These are phyloP conservation scores for Lagocephalus sceleratus DNA, from an alignment of 2,797 vertebrate genomes.

Conservation along the genomic window DNA sequence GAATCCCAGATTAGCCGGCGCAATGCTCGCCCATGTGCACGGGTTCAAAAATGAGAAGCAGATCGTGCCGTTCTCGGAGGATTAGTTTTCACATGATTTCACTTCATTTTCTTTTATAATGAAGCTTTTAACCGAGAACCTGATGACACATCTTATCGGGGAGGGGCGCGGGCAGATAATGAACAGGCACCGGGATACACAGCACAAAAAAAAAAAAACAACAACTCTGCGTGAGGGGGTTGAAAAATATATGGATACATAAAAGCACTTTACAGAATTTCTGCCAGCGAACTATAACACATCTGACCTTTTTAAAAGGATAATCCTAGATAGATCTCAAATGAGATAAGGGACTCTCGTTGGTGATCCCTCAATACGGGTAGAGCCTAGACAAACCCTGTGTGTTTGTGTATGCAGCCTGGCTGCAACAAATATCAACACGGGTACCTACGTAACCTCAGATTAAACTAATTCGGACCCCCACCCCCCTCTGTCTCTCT, in stretches of 20 bases:
- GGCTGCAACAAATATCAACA: slow-evolving; percentile 40
- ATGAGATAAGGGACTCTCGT: slow-evolving; percentile 20
- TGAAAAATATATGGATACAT: too few species aligned
- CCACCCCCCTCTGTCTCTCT: slow-evolving; percentile 26
- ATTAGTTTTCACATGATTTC: background rate
- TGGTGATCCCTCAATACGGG: slow-evolving; percentile 41
- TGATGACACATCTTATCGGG: too few species aligned
- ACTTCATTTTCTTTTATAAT: background rate
- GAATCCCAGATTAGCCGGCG: too few species aligned
- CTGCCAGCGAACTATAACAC: slow-evolving; percentile 16
- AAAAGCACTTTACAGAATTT: too few species aligned
- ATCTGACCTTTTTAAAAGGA: slow-evolving; percentile 49
- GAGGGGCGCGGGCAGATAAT: background rate
- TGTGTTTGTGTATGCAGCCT: slow-evolving; percentile 7
- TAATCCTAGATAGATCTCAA: slow-evolving; percentile 28
- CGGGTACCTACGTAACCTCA: slow-evolving; percentile 26
- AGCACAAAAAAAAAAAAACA: too few species aligned
- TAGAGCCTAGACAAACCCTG: slow-evolving; percentile 6
- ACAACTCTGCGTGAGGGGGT: too few species aligned
- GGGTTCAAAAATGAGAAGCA: background rate
- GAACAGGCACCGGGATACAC: background rate
- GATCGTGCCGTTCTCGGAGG: background rate
- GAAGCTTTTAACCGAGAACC: background rate
- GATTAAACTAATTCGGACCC: slow-evolving; percentile 44
- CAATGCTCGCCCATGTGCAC: slow-evolving; percentile 1